Conservation (phyloP, 2,113 vertebrate genomes). For the Cyprinus carpio region DNA sequence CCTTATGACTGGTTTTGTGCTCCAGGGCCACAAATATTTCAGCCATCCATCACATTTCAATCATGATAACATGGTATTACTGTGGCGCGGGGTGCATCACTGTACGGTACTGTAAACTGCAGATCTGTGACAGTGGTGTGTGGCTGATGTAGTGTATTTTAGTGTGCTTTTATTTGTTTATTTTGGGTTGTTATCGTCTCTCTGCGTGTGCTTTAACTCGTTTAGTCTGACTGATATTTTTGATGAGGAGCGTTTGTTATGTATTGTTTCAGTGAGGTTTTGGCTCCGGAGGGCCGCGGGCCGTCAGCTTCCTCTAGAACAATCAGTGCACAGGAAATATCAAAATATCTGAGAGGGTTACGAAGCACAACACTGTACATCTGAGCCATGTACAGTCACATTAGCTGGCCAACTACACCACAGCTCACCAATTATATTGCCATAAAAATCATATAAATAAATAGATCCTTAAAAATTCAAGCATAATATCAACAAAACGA, state of each 20-base stretch:
- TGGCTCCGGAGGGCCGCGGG: conserved; percentile 1
- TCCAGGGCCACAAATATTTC: no score
- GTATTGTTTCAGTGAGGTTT: neutral
- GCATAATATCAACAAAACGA: conserved; percentile 54
- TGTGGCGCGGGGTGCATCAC: neutral
- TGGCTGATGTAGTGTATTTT: no score
- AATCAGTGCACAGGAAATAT: conserved; percentile 56
- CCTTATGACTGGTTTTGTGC: no score
- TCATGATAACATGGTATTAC: neutral
- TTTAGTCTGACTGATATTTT: neutral
- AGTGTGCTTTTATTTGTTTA: no score
- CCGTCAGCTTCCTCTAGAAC: conserved; percentile 48
- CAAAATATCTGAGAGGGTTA: conserved; percentile 42
- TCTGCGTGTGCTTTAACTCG: neutral
- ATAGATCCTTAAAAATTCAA: conserved; percentile 60
- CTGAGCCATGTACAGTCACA: conserved; percentile 55
- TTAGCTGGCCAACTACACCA: conserved; percentile 61
- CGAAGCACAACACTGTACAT: conserved; percentile 52
- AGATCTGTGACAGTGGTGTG: no score
- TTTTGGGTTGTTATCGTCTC: no score
- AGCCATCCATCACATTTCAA: neutral
- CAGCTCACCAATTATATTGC: conserved; percentile 54
- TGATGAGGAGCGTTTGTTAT: neutral
- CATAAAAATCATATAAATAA: conserved; percentile 53
- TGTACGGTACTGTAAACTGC: no score